These are phyloP conservation scores for Saccostrea echinata DNA, from an alignment of 1,140 invertebrate species.

Conservation along the genomic window DNA sequence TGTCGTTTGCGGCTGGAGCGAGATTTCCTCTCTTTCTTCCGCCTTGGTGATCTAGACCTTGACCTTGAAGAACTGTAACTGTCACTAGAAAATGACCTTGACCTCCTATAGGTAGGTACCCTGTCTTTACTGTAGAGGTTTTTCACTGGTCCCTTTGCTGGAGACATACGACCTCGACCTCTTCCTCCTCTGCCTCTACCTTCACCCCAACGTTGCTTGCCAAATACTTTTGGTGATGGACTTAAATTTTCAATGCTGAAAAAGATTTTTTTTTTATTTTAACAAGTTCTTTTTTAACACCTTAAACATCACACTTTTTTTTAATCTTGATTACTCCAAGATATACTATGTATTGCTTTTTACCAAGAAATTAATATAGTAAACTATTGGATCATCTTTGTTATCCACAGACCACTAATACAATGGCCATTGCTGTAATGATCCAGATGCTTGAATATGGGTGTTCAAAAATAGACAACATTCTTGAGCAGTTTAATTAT, in stretches of 20 bases:
- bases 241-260: not conserved
- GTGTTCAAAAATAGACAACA: too few species aligned
- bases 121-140: conserved; percentile 62
- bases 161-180: conserved; percentile 48
- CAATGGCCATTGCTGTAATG: too few species aligned
- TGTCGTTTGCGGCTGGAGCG: conserved; percentile 43
- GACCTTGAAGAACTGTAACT: conserved; percentile 80
- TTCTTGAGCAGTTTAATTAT: too few species aligned
- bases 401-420: too few species aligned
- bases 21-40: conserved; percentile 38
- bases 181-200: conserved; percentile 33
- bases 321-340: too few species aligned
- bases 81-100: conserved; percentile 71
- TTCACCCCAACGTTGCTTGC: conserved; percentile 15
- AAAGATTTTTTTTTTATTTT: not conserved
- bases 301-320: not conserved
- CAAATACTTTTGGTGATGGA: not conserved
- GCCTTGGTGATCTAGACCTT: conserved; percentile 80
- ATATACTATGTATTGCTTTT: too few species aligned
- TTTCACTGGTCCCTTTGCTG: conserved; percentile 48
- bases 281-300: not conserved
- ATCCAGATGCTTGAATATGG: too few species aligned
- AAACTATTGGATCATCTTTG: too few species aligned
- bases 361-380: too few species aligned
- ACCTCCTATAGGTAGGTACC: conserved; percentile 69